Base-by-base conservation (phyloP, 2,797 vertebrate species). In the Pipistrellus kuhlii region DNA sequence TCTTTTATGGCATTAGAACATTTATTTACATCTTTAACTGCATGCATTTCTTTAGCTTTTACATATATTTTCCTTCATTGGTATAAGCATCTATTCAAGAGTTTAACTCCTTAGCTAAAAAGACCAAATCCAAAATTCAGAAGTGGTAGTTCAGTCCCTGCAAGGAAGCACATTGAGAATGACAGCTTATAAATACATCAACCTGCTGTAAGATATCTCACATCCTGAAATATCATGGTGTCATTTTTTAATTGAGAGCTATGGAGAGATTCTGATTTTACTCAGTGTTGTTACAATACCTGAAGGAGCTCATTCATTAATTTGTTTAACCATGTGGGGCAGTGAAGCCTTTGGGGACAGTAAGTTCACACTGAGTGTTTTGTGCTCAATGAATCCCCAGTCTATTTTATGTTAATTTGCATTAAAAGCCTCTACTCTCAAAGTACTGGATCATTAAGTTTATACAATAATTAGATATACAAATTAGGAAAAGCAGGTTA, bases 381-480 rank as follows among this genome's bases (percentile, higher is more conserved):
- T 64, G 64, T 68, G 55, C 66, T 95, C 88, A 96, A 75, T 82
- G 27, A 93, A 69, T 75, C 38, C 48, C 55, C 14, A 93, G 66
- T 80, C 38, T 75, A 94, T 46, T 95, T 76, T 66, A 46, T 82
- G 93, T 94, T 87, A 90, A 94, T 95, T 91, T 95, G 46, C 46
- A 94, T 89, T 78, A 92, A 94, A 95, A 89, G 18, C 38, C 41
- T 95, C 84, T 21, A 57, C 8, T 77, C 62, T 96, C 88, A 92
- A 78, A 77, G 41, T 85, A 93, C 48, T 94, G 51, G 78, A 82
- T 84, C 80, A 91, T 94, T 90, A 95, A 71, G 11, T 41, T 97
- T 95, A 90, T 90, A 88, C 32, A 95, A 90, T 85, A 88, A 93
- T 90, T 89, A 94, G 64, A 91, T 82, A 92, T 92, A 92, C 18